Evolutionary conservation across 2,888 invertebrate species (phyloP).

Genomic region (Torymus auratus): DNA sequence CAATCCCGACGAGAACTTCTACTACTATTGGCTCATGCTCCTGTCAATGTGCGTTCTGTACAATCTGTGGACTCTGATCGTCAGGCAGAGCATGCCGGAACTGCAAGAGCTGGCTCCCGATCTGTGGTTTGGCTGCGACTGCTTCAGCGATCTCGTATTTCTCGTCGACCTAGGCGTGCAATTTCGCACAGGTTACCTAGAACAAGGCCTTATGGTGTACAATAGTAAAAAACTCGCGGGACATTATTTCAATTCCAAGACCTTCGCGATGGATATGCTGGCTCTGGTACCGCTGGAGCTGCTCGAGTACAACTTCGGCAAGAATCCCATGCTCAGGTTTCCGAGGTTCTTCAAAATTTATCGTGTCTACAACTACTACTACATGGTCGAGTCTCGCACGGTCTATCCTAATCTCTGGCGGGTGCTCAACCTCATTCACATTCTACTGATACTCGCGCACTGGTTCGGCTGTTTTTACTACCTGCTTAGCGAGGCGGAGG

Average conservation of each 20-base stretch:
- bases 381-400: conserved; percentile 96
- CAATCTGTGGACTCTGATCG: conserved; percentile 97
- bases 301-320: conserved; percentile 88
- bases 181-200: conserved; percentile 95
- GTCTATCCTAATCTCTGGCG: conserved; percentile 98
- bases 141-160: conserved; percentile 91
- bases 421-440: conserved; percentile 95
- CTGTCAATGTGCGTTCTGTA: conserved; percentile 93
- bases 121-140: conserved; percentile 90
- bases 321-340: conserved; percentile 91
- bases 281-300: conserved; percentile 92
- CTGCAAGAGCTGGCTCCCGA: conserved; percentile 85
- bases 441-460: conserved; percentile 94
- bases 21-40: conserved; percentile 96
- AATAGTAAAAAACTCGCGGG: conserved; percentile 92
- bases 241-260: conserved; percentile 90
- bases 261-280: conserved; percentile 90
- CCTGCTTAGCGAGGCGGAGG: conserved; percentile 93
- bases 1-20: conserved; percentile 96
- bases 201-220: conserved; percentile 96
- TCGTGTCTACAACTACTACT: conserved; percentile 94
- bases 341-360: conserved; percentile 94
- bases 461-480: conserved; percentile 99
- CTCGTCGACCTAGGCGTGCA: conserved; percentile 93
- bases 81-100: conserved; percentile 95